These are phyloP conservation scores for Hippocampus barbouri DNA, from an alignment of 2,113 vertebrate species.

Conservation along the genomic window DNA sequence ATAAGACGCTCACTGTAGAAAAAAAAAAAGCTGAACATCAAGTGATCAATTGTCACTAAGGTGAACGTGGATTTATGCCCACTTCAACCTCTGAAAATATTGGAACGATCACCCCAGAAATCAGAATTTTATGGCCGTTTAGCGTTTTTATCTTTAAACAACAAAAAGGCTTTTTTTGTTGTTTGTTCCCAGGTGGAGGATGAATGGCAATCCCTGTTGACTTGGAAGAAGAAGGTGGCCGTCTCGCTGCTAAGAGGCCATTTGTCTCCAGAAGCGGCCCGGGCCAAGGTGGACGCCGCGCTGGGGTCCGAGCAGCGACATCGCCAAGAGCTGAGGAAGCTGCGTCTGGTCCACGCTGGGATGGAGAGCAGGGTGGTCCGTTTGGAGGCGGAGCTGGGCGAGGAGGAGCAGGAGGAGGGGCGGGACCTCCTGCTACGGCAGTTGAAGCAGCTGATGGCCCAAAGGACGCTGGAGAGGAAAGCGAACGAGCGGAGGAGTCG, in stretches of 20 bases:
- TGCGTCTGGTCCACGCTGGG: slow-evolving; percentile 73
- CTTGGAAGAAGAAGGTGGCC: slow-evolving; percentile 61
- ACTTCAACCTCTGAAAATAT: too few relatives aligned
- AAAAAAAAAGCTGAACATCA: too few relatives aligned
- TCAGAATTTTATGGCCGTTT: too few relatives aligned
- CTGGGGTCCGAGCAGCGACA: slow-evolving; percentile 61
- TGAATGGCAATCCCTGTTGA: slow-evolving; percentile 67
- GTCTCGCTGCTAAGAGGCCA: slow-evolving; percentile 50
- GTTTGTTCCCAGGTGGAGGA: slow-evolving; percentile 40
- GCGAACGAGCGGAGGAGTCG: slow-evolving; percentile 63
- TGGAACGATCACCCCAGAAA: too few relatives aligned
- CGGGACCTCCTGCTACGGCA: slow-evolving; percentile 63
- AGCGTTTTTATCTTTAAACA: too few relatives aligned
- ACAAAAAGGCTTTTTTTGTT: background rate
- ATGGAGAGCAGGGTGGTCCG: slow-evolving; percentile 63
- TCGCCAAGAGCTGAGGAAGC: slow-evolving; percentile 56
- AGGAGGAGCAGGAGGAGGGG: slow-evolving; percentile 48
- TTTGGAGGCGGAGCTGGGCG: slow-evolving; percentile 59
- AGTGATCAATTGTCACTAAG: too few relatives aligned
- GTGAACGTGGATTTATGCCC: too few relatives aligned
- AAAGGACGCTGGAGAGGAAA: slow-evolving; percentile 71
- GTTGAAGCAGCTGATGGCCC: slow-evolving; percentile 74
- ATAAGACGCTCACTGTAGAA: too few relatives aligned
- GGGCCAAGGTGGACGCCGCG: slow-evolving; percentile 53
- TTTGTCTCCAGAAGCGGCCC: slow-evolving; percentile 47